Evolutionary conservation across 2,888 invertebrate genomes (phyloP).

Genomic region (Pterobdella sp.): DNA sequence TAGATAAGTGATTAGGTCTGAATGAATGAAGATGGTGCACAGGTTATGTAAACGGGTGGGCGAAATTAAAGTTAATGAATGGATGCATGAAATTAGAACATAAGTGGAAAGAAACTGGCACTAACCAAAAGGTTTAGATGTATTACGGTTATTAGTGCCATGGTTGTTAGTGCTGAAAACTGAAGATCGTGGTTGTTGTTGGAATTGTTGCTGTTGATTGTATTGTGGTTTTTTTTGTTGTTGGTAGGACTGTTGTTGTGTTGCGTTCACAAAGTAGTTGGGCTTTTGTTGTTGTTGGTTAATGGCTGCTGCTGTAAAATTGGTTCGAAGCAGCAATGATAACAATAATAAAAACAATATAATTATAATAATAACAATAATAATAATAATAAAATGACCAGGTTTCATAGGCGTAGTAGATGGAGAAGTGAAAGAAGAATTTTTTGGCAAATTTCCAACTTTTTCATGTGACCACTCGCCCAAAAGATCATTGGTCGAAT

Average conservation of each 20-base stretch:
- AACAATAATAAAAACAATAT: not conserved
- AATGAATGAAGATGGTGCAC: no score
- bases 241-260: conserved; percentile 33
- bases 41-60: no score
- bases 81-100: no score
- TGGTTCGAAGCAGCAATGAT: not conserved
- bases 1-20: no score
- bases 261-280: conserved; percentile 17
- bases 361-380: not conserved
- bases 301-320: not conserved
- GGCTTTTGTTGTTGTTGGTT: conserved; percentile 27
- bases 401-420: not conserved
- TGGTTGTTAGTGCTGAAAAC: conserved; percentile 43
- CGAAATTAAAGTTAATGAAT: no score
- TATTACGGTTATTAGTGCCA: conserved; percentile 43
- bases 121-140: conserved; percentile 45
- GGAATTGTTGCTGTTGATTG: conserved; percentile 8
- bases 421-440: not conserved
- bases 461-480: not conserved
- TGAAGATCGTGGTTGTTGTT: conserved; percentile 1
- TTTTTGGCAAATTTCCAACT: conserved; percentile 1
- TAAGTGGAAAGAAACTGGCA: no score
- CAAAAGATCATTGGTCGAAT: conserved; percentile 5
- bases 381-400: conserved; percentile 8
- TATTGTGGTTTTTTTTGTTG: conserved; percentile 34